Evolutionary conservation across 2,113 vertebrate species (phyloP), one percentile per base, ranked within the genome.

Genomic region (Calypte anna): DNA sequence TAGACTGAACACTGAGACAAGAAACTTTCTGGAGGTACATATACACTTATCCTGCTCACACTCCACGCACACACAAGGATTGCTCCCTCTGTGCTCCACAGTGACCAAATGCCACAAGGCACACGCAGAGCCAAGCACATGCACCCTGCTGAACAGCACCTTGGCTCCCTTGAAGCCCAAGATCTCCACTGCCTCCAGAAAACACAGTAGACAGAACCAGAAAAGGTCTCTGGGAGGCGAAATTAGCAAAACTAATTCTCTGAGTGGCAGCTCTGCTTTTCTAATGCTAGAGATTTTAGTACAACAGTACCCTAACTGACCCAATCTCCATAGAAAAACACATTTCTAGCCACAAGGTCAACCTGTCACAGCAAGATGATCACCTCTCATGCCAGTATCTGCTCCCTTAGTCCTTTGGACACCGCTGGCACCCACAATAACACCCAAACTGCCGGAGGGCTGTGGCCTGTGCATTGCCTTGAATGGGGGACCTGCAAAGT

Each of bases 61-160:
- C 10, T 36, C 51, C 33, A 6, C 0, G 1, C 0, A 6, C 22
- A 3, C 1, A 0, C 55, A 10, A 7, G 51, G 38, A 44, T 87
- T 27, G 16, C 14, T 57, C 48, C 64, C 25, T 61, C 53, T 19
- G 23, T 9, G 28, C 43, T 19, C 64, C 5, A 16, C 10, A 46
- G 44, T 4, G 14, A n/a, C 22, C 44, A 23, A 28, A 4, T 1
- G 5, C 7, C 31, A 6, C 2, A 0, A 0, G 0, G 66, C 58
- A 36, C n/a, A 10, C 0, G 0, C 33, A 4, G 22, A 51, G 20
- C 12, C 36, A 18, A 22, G 28, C 8, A 4, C 11, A 9, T 1
- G 2, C 3, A 46, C 17, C 33, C 40, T 51, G 16, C 53, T 7
- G 4, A 14, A 27, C 1, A 1, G 59, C 44, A 36, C 8, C 17